Evolutionary conservation across 2,797 vertebrate species (phyloP), one percentile per base, ranked within the genome.

Genomic region (Phrynocephalus forsythii): DNA sequence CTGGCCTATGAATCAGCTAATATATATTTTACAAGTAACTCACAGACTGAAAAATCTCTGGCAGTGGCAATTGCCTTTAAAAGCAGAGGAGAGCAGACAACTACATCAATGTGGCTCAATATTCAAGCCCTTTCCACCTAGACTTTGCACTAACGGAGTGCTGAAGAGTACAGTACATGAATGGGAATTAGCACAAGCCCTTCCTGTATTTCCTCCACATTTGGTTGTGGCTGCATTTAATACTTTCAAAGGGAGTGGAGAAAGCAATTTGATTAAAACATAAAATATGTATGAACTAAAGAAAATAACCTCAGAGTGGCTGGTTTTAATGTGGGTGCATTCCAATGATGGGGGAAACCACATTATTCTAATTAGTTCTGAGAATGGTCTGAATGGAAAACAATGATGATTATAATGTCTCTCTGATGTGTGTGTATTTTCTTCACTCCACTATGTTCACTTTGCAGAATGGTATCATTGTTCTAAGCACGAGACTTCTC

Each of bases 261-360:
- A 83, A 83, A 83, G 68, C 67, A 83, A n/a, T 83, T 4, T 71
- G 81, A 71, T 71, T 71, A 83, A 83, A 83, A 71, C 44, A 83
- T 83, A 52, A 71, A 83, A 83, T 71, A 83, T 83, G 81, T 11
- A 71, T 71, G 67, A 83, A 30, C 69, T 11, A 28, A 48, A 38
- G 67, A 22, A 71, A 50, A 52, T 83, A 52, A 83, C 67, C 24
- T 71, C 44, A 8, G 6, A 52, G 26, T 38, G 28, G 28, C 13
- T 50, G 67, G 44, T 50, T 71, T 71, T 52, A 71, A 83, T 68
- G 26, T 10, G 28, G 66, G 68, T 68, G 13, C 11, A 3, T 82
- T 38, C 7, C 38, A 82, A 20, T n/a, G 10, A 68, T 82, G 52
- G 66, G 16, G 44, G 50, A 52, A 71, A 22, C 26, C 50, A 83